Evolutionary conservation across 2,797 vertebrate species (phyloP), one percentile per base, ranked within the genome.

Genomic region (Harpagifer antarcticus): DNA sequence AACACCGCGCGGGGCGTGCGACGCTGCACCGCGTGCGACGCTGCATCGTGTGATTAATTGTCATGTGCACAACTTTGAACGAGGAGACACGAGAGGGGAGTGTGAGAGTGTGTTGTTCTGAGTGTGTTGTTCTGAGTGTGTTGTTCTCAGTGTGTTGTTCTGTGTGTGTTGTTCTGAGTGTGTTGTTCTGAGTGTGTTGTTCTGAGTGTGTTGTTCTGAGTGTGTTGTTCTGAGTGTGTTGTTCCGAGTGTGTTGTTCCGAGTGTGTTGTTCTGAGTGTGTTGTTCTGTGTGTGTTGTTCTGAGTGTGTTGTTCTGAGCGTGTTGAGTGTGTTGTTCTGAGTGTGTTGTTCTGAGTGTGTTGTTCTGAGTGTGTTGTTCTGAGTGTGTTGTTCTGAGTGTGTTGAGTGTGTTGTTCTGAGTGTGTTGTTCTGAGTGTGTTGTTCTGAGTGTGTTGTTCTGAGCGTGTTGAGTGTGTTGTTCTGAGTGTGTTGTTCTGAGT

Each of bases 41-140:
- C 84, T 80, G 78, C 85, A 78, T 67, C 75, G 86, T 79, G 88
- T 95, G 91, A 95, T 94, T 94, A 93, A 94, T 94, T 92, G 86
- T 83, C 81, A 81, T 84, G 78, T 67, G 69, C 47, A 76, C 59
- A 89, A 91, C 85, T 88, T 90, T 78, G 54, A 78, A 84, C 63
- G 48, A 68, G 72, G 53, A 64, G 68, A 73, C 79, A 61, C 61
- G 70, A 63, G 45, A 73, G 44, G 23, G 43, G 56, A 23, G 23
- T 3, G 23, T 3, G 23, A 23, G 23, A 23, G 23, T n/a, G 16
- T 49, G 10, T 74, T 55, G 31, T 56, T 15, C 16, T 19, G 52
- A 17, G 40, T 31, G 11, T 0, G 9, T 71, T n/a, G n/a, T n/a
- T n/a, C n/a, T n/a, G 23, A 23, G 23, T n/a, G 16, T 49, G 10